Evolutionary conservation across 2,797 vertebrate species (phyloP), one percentile per base, ranked within the genome.

Genomic region (Rhincodon typus): DNA sequence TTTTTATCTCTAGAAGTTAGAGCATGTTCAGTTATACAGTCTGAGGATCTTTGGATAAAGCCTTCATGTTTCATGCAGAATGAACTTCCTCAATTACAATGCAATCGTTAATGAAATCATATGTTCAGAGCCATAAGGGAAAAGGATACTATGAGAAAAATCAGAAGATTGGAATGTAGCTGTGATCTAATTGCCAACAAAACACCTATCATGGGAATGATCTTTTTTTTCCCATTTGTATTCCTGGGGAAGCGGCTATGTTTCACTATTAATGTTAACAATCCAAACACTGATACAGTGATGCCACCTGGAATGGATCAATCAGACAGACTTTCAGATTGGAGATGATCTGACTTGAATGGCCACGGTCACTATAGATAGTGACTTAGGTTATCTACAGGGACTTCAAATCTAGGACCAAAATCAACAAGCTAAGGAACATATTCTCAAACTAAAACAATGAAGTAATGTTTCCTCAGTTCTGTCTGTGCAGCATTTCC

Each of bases 11-110:
- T 53, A 74, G n/a, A 50, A 53, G 70, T 77, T 77, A 30, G 70
- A 57, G 53, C 3, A 10, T 57, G 30, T 21, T 77, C 46, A 74
- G 27, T 72, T 74, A 46, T 23, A 70, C 34, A 70, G 42, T 53
- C 50, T 70, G 94, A 94, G 50, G 94, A 94, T 15, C 94, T 50
- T 70, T 74, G 46, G 91, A 53, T 94, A 53, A 94, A 94, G 27
- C 13, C 1, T 34, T 94, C 69, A 34, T 46, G 12, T 46, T 94
- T 50, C 21, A 94, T 30, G 46, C 42, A 30, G 70, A 62, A 30
- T 72, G 42, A 27, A 34, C 42, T 74, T 94, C 69, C 69, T 94
- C 94, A 94, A 94, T 50, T 94, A 94, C 34, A 94, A 74, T 94
- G 15, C 30, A 72, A 74, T 27, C 53, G 34, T 27, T 94, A 42